Evolutionary conservation across 1,140 invertebrate genomes (phyloP).

Genomic region (Ostrea denselamellosa): DNA sequence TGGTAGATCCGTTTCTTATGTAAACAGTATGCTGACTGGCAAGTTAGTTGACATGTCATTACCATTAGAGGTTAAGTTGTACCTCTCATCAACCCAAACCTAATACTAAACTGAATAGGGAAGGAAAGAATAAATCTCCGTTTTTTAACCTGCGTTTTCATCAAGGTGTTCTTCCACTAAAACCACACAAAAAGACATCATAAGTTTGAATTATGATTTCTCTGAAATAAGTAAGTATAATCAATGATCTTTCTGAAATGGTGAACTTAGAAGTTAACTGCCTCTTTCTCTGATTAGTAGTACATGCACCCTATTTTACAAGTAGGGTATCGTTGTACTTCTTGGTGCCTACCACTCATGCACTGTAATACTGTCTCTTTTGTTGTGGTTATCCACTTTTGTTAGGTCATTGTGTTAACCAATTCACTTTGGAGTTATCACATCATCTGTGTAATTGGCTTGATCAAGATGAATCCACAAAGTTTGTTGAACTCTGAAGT

Average conservation of each 20-base stretch:
- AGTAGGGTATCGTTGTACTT: background rate
- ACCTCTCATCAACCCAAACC: background rate
- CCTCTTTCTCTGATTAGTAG: no score
- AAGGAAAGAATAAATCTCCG: background rate
- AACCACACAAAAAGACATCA: no score
- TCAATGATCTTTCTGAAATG: no score
- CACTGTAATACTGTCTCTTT: background rate
- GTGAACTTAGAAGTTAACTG: no score
- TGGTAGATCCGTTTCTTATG: background rate
- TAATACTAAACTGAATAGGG: background rate
- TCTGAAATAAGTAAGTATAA: no score
- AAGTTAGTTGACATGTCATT: background rate
- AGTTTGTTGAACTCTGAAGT: constrained; percentile 8
- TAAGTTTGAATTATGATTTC: no score
- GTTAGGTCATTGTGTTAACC: constrained; percentile 6
- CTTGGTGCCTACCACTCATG: background rate
- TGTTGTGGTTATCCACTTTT: background rate
- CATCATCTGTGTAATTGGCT: background rate
- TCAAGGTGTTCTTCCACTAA: no score
- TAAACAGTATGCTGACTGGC: background rate
- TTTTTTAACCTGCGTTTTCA: no score
- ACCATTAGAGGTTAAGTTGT: background rate
- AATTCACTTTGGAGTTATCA: constrained; percentile 2
- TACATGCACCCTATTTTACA: background rate
- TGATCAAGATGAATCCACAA: background rate